A percentile compares a stretch with the other conserved stretches of the same genome.
Conservation (phyloP, 37 sponge, comb jelly and placozoan species). For the Lycopodina hypogea region DNA sequence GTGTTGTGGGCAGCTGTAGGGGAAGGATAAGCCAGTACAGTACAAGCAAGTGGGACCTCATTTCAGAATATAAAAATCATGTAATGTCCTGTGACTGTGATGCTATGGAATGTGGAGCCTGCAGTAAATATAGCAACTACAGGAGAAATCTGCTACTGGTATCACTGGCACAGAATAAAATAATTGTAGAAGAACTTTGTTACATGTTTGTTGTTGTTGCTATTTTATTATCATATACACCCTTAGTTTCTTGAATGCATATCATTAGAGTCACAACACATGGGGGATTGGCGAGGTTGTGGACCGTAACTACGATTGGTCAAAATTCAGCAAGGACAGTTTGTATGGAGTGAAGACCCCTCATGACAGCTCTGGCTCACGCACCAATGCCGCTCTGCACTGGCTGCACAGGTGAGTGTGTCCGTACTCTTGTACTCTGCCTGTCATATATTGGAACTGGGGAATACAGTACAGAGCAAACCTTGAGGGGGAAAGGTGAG, state of each 20-base stretch:
- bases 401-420: conserved; percentile 61
- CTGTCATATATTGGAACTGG: too few species aligned
- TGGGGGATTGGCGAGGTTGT: conserved; percentile 66
- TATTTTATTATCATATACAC: not conserved
- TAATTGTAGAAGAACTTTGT: too few species aligned
- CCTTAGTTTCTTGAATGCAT: too few species aligned
- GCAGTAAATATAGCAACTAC: too few species aligned
- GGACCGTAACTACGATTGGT: conserved; percentile 95
- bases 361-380: conserved; percentile 85
- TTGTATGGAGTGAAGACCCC: conserved; percentile 93
- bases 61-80: too few species aligned
- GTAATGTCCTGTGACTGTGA: too few species aligned
- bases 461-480: too few species aligned
- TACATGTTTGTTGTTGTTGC: not conserved
- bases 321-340: conserved; percentile 70
- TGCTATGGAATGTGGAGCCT: too few species aligned
- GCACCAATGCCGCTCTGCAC: conserved; percentile 71
- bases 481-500: too few species aligned
- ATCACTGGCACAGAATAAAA: too few species aligned
- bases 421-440: not conserved
- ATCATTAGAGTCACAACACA: conserved; percentile 44
- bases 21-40: not conserved
- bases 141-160: too few species aligned
- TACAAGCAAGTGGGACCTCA: too few species aligned
- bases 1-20: not conserved